Base-by-base conservation (phyloP, 2,888 invertebrate genomes). In the Drosophila colorata region DNA sequence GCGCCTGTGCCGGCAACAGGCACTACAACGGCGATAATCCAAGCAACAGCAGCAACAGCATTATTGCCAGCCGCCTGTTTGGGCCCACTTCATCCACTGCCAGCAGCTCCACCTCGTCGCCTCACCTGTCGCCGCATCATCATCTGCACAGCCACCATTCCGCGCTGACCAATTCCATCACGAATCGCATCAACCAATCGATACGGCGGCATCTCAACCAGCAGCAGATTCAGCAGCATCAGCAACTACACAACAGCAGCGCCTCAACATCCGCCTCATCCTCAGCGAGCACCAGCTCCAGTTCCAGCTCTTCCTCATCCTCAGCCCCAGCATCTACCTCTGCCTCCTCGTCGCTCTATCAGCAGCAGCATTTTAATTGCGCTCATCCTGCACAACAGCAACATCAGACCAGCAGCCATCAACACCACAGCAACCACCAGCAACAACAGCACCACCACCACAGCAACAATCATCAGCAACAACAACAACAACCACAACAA, bases 121-220 rank as follows among this genome's bases (percentile, higher is more conserved):
- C 69, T 53, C 83, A 68, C 53, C 77, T 61, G 70, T 78, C 61
- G 61, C 74, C 70, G 49, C 76, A 65, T 52, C 80, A 74, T 51
- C 84, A 79, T 71, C 79, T 76, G 70, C 78, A 70, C 61, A 76
- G 65, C 78, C 86, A 70, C 67, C 90, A 72, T 71, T 86, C 86
- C 76, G 88, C 78, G 58, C 64, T 90, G 70, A 90, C 90, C 74
- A 90, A 90, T 83, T 90, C 90, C 44, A 90, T 90, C 52, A 90
- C 90, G 55, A 89, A 90, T 80, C 90, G 90, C 66, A 90, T 90
- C 69, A 90, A 90, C 83, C 91, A 90, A 74, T 91, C 91, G 49
- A 90, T 90, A 71, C 76, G 90, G 68, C 82, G 91, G 63, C 90
- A 90, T 80, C 90, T 90, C 72, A 91, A 90, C 73, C 91, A 91